A percentile compares a stretch with the other conserved stretches of the same genome.
Conservation (phyloP, 2,797 vertebrate genomes). For the Malacoraja senta region DNA sequence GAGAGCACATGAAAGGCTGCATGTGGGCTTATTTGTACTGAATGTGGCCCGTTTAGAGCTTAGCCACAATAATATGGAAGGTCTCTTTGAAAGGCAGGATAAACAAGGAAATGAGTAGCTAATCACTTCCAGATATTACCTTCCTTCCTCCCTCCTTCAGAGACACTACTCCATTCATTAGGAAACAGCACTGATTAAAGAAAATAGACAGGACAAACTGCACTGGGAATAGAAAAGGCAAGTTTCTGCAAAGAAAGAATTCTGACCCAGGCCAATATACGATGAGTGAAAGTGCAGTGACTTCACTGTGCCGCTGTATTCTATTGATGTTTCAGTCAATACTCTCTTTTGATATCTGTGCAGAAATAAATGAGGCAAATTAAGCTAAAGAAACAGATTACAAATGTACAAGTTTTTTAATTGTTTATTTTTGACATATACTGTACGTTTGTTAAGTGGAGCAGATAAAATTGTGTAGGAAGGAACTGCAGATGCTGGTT, state of each 20-base stretch:
- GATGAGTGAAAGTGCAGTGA: background rate
- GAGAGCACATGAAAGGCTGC: slow-evolving; percentile 59
- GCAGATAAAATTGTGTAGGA: no score
- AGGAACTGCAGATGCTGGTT: no score
- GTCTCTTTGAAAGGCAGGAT: slow-evolving; percentile 64
- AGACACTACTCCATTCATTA: slow-evolving; percentile 64
- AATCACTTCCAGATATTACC: slow-evolving; percentile 64
- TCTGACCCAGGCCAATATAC: background rate
- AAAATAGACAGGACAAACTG: slow-evolving; percentile 49
- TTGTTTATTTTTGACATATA: background rate
- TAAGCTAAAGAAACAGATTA: background rate
- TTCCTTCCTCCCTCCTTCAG: slow-evolving; percentile 56
- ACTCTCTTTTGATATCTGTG: background rate
- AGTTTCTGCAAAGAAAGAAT: background rate
- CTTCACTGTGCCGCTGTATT: slow-evolving; percentile 11
- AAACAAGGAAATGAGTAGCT: slow-evolving; percentile 78
- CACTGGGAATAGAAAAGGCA: slow-evolving; percentile 29
- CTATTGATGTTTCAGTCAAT: background rate
- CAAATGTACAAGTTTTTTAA: background rate
- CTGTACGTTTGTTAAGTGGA: no score
- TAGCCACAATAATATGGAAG: slow-evolving; percentile 59
- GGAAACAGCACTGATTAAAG: slow-evolving; percentile 63
- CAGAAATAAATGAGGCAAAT: background rate
- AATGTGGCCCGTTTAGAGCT: slow-evolving; percentile 67
- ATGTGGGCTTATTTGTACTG: slow-evolving; percentile 58